Conservation (phyloP, 2,113 vertebrate genomes). For the Callocephalon fimbriatum region DNA sequence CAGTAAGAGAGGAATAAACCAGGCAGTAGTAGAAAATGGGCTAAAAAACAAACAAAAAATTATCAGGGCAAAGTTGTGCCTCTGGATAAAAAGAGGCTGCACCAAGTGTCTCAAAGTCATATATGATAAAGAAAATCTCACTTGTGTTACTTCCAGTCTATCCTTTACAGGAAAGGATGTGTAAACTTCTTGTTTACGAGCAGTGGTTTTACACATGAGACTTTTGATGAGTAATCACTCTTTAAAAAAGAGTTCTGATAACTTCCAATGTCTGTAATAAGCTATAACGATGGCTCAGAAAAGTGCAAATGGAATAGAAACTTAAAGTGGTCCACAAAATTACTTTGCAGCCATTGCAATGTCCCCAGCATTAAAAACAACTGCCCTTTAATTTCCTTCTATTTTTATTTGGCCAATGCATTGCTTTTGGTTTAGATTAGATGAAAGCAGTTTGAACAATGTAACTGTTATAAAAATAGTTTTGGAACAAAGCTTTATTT, state of each 20-base stretch:
- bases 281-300: neutral
- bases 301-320: neutral
- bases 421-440: neutral
- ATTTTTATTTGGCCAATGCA: neutral
- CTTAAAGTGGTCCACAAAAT: neutral
- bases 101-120: neutral
- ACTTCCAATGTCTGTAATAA: neutral
- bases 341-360: neutral
- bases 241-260: neutral
- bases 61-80: neutral
- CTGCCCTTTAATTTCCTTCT: neutral
- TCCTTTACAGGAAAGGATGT: fast-evolving
- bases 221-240: neutral
- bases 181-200: neutral
- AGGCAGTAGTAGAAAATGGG: neutral
- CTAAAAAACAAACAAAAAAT: neutral
- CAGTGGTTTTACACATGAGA: neutral
- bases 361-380: neutral
- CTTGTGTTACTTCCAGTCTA: fast-evolving
- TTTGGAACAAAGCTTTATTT: neutral
- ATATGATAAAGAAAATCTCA: neutral
- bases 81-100: neutral
- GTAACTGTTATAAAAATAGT: neutral
- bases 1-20: fast-evolving
- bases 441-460: neutral